These are phyloP conservation scores for Chelonoidis abingdonii DNA, from an alignment of 2,113 vertebrate genomes.

Conservation along the genomic window DNA sequence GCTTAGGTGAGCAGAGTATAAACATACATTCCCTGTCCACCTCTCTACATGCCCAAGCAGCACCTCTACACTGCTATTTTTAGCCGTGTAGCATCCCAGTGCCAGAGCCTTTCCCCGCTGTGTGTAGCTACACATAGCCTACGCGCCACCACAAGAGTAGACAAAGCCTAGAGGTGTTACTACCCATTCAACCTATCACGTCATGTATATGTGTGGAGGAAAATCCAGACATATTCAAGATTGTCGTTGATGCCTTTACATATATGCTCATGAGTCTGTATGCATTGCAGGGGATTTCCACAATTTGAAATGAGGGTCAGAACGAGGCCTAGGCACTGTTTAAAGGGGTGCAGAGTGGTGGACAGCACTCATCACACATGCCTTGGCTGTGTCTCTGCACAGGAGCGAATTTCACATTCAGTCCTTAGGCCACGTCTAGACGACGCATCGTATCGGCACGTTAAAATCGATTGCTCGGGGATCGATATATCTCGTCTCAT, in stretches of 20 bases:
- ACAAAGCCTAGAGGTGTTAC: neutral
- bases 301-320: neutral
- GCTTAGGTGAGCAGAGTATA: neutral
- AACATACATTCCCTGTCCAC: neutral
- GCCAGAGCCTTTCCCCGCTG: neutral
- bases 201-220: neutral
- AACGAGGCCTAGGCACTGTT: neutral
- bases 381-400: neutral
- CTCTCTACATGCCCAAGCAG: neutral
- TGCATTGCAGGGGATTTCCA: neutral
- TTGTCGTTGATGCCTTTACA: neutral
- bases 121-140: neutral
- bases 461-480: no score
- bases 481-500: no score
- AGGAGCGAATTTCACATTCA: neutral
- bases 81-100: neutral
- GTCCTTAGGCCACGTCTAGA: no score
- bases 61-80: neutral
- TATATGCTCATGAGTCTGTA: neutral
- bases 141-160: neutral
- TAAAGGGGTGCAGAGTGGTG: no score
- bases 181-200: neutral
- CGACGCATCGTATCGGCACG: no score
- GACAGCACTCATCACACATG: neutral
- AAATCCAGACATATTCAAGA: neutral